Conservation (phyloP, 2,888 invertebrate species). For the Scaptomyza flava region DNA sequence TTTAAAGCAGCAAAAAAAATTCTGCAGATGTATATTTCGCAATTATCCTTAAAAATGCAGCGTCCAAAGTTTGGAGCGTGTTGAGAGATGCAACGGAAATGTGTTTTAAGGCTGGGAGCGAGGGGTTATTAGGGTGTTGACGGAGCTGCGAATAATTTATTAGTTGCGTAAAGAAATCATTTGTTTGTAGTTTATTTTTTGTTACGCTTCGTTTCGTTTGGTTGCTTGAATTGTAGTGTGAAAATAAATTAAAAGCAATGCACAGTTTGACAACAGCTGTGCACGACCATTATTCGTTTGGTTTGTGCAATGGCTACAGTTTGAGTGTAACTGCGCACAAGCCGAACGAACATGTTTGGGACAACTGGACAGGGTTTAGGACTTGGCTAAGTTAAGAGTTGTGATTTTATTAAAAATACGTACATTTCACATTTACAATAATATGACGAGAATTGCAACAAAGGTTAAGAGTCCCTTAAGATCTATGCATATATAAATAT, state of each 20-base stretch:
- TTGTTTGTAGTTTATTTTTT: slow-evolving; percentile 47
- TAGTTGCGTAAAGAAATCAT: slow-evolving; percentile 73
- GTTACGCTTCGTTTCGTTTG: neutral
- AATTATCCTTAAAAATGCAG: slow-evolving; percentile 73
- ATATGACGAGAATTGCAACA: slow-evolving; percentile 79
- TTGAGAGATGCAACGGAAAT: slow-evolving; percentile 63
- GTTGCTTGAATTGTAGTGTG: neutral
- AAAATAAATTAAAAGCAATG: neutral
- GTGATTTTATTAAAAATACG: slow-evolving; percentile 69
- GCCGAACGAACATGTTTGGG: neutral
- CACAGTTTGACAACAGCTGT: neutral
- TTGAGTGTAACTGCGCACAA: neutral
- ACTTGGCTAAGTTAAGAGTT: slow-evolving; percentile 57
- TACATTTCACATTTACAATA: slow-evolving; percentile 72
- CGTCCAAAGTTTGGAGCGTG: slow-evolving; percentile 36
- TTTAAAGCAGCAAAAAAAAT: slow-evolving; percentile 55
- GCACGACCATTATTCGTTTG: neutral
- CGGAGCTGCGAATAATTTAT: slow-evolving; percentile 69
- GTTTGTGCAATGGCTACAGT: slow-evolving; percentile 6
- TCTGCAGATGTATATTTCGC: slow-evolving; percentile 58
- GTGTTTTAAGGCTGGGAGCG: neutral
- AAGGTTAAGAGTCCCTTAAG: slow-evolving; percentile 59
- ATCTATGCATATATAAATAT: slow-evolving; percentile 16
- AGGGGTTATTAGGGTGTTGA: slow-evolving; percentile 8
- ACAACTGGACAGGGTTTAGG: neutral